Evolutionary conservation across 2,797 vertebrate species (phyloP).

Genomic region (Micropoecilia bifurca): DNA sequence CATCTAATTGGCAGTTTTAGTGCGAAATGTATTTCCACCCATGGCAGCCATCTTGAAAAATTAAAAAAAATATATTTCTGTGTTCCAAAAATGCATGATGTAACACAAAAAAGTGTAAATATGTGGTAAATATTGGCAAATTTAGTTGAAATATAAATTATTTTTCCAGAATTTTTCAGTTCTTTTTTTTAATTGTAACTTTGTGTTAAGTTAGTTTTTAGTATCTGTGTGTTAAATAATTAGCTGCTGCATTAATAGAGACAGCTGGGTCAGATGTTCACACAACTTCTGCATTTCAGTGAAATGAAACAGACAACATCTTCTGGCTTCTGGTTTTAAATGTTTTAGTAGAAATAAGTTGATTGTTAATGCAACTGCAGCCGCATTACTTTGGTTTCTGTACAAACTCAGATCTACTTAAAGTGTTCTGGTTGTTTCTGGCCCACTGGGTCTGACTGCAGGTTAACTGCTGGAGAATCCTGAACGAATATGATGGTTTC

Average conservation of each 20-base stretch:
- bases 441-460: not conserved
- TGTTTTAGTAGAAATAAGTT: not conserved
- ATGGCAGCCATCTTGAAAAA: not conserved
- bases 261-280: not conserved
- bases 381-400: not conserved
- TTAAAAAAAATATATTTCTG: too few species aligned
- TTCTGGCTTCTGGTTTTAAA: not conserved
- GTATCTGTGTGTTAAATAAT: too few species aligned
- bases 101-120: not conserved
- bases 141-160: not conserved
- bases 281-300: not conserved
- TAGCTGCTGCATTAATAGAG: not conserved
- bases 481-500: not conserved
- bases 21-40: too few species aligned
- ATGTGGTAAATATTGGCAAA: not conserved
- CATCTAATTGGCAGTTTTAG: too few species aligned
- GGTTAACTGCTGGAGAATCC: not conserved
- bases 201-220: not conserved
- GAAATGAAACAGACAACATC: not conserved
- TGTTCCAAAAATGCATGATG: not conserved
- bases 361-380: not conserved
- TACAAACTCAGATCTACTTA: not conserved
- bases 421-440: not conserved
- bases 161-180: not conserved
- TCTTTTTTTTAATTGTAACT: not conserved